These are phyloP conservation scores for Agrochola litura DNA, from an alignment of 2,888 invertebrate genomes.

Conservation along the genomic window DNA sequence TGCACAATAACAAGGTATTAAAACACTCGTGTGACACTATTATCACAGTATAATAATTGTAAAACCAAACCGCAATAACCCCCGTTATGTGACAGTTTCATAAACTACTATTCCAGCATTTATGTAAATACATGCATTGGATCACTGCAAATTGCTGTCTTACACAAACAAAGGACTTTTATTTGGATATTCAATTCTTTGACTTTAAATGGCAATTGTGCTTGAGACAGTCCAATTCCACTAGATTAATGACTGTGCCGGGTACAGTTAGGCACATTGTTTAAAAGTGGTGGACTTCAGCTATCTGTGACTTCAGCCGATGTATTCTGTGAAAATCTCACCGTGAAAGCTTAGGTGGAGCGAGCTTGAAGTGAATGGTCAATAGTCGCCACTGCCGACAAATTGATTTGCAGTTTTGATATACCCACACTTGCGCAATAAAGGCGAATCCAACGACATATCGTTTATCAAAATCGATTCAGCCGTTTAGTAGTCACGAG, in stretches of 20 bases:
- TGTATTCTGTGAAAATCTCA: neutral
- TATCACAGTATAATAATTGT: neutral
- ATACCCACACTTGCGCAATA: too few species aligned
- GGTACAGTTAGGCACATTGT: constrained; percentile 18
- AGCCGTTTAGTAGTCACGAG: too few species aligned
- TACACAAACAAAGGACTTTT: constrained; percentile 28
- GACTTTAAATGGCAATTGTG: constrained; percentile 60
- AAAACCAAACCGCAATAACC: neutral
- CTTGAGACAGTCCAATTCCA: constrained; percentile 57
- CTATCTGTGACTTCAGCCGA: neutral
- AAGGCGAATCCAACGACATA: too few species aligned
- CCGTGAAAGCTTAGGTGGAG: too few species aligned
- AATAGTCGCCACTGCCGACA: too few species aligned
- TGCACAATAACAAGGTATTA: neutral
- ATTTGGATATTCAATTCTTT: constrained; percentile 53
- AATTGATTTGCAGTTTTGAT: too few species aligned
- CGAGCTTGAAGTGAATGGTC: neutral
- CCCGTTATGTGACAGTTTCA: neutral
- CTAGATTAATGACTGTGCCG: constrained; percentile 47
- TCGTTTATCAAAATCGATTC: too few species aligned
- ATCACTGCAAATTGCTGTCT: neutral
- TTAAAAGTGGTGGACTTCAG: constrained; percentile 4
- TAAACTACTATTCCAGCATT: neutral
- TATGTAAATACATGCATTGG: neutral
- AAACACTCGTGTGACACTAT: neutral